Conservation (phyloP, 1,140 invertebrate genomes). For the Hydropsyche tenuis region DNA sequence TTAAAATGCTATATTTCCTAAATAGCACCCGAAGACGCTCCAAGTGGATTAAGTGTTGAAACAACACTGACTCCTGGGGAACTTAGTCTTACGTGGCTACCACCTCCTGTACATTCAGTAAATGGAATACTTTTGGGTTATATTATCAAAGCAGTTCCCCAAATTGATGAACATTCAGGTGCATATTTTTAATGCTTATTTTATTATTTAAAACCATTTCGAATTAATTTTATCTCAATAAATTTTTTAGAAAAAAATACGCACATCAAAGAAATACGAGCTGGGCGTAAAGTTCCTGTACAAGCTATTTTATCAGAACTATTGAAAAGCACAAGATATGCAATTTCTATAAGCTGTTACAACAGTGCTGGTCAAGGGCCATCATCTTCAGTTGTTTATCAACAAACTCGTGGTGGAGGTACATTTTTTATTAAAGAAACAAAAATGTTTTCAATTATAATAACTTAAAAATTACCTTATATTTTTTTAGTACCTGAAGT, state of each 20-base stretch:
- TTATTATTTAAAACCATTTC: not conserved
- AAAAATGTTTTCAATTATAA: not conserved
- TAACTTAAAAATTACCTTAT: not conserved
- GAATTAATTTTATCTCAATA: not conserved
- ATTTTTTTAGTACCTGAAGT: constrained; percentile 68
- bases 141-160: constrained; percentile 63
- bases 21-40: constrained; percentile 48
- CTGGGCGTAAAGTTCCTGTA: constrained; percentile 35
- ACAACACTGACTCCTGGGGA: constrained; percentile 57
- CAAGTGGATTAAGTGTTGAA: constrained; percentile 55
- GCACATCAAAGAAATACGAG: constrained; percentile 35
- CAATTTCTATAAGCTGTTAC: constrained; percentile 83
- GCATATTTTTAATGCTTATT: not conserved
- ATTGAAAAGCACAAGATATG: constrained; percentile 43
- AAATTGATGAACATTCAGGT: constrained; percentile 55
- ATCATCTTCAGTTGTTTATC: constrained; percentile 75
- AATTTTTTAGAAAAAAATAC: constrained; percentile 45
- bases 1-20: constrained; percentile 23
- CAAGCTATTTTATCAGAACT: constrained; percentile 37
- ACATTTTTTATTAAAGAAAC: constrained; percentile 15
- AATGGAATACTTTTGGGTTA: constrained; percentile 80
- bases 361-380: constrained; percentile 87
- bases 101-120: constrained; percentile 68
- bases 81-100: constrained; percentile 62
- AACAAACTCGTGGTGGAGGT: constrained; percentile 88